These are phyloP conservation scores for Macrochelys suwanniensis DNA, from an alignment of 2,797 vertebrate species.

Conservation along the genomic window DNA sequence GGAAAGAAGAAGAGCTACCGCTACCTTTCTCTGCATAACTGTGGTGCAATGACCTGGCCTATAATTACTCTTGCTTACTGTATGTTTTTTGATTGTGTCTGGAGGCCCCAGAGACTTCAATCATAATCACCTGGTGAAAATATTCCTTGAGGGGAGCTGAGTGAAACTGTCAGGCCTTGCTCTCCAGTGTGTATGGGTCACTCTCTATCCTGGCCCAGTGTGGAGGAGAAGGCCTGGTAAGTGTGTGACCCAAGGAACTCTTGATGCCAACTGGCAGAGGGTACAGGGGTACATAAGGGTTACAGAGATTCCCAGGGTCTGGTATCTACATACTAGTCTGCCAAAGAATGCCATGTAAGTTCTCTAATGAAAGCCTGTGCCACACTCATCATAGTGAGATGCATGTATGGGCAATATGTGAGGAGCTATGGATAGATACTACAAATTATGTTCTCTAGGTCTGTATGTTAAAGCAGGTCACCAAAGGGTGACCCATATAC, in stretches of 20 bases:
- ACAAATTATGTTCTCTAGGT: not conserved
- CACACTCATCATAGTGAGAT: not conserved
- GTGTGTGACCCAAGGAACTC: not conserved
- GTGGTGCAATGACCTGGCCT: not conserved
- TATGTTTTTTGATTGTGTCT: not conserved
- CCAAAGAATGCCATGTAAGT: not conserved
- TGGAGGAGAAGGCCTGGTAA: not conserved
- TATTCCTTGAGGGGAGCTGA: not conserved
- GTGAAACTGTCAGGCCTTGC: not conserved
- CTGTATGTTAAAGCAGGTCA: not conserved
- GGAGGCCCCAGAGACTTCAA: not conserved
- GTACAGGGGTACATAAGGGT: not conserved
- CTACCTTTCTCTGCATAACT: not conserved
- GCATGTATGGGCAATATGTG: too few species aligned
- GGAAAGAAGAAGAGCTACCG: not conserved
- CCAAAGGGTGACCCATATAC: not conserved
- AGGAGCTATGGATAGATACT: not conserved
- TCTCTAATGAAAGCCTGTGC: not conserved
- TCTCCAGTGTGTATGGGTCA: not conserved
- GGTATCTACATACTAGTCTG: not conserved
- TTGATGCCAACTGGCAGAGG: not conserved
- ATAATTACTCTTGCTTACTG: not conserved
- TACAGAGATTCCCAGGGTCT: not conserved
- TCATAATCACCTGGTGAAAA: not conserved
- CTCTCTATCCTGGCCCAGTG: not conserved